Percentiles rank a stretch among this genome's conserved stretches.
Evolutionary conservation across 2,888 invertebrate species (phyloP).

Genomic region (Odontocolon sp.): DNA sequence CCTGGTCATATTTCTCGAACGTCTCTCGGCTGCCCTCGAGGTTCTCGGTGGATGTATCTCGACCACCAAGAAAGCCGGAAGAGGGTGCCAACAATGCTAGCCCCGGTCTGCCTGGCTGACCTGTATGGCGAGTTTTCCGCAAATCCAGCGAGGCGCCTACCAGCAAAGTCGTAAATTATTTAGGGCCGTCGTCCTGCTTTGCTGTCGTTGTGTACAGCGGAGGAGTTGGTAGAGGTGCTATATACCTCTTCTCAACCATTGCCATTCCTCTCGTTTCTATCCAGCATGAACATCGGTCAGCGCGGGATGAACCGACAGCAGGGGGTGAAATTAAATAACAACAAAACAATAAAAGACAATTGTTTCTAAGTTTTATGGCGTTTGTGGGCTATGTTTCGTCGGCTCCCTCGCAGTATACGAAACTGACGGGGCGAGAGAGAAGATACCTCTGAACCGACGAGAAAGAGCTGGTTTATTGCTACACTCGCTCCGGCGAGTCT

Average conservation of each 20-base stretch:
- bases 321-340: constrained; percentile 81
- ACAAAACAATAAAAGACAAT: constrained; percentile 81
- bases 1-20: constrained; percentile 44
- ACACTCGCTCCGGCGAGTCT: constrained; percentile 64
- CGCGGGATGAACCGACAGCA: constrained; percentile 47
- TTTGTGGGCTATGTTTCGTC: constrained; percentile 46
- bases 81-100: constrained; percentile 46
- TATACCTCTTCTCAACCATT: constrained; percentile 10
- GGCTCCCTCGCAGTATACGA: constrained; percentile 30
- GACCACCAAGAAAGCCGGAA: constrained; percentile 39
- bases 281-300: constrained; percentile 23
- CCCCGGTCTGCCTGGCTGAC: neutral
- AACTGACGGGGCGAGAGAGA: constrained; percentile 43
- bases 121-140: constrained; percentile 62
- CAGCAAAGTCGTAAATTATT: constrained; percentile 77
- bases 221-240: constrained; percentile 53
- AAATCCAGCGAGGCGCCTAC: constrained; percentile 62
- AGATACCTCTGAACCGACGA: constrained; percentile 60
- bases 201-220: constrained; percentile 64
- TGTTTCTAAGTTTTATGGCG: constrained; percentile 81
- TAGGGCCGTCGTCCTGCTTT: constrained; percentile 69
- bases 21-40: neutral
- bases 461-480: constrained; percentile 73
- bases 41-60: constrained; percentile 12
- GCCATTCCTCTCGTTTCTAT: constrained; percentile 48